These are phyloP conservation scores for Eolophus roseicapilla DNA, from an alignment of 2,113 vertebrate genomes.

Conservation along the genomic window DNA sequence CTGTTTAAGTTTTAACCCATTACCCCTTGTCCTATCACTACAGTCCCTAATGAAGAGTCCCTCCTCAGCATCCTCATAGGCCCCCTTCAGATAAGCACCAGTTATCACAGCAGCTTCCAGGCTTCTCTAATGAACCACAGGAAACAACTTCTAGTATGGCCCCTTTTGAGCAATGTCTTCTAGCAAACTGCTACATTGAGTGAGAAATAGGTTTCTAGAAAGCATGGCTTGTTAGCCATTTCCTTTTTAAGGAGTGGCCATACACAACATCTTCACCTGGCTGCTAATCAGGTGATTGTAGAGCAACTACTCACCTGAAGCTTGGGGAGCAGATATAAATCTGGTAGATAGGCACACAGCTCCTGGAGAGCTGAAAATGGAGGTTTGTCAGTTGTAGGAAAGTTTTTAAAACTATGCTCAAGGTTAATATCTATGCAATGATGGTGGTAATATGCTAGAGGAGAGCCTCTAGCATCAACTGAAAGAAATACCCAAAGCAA, in stretches of 20 bases:
- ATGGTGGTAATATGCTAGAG: background rate
- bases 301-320: background rate
- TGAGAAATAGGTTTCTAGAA: background rate
- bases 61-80: too few species aligned
- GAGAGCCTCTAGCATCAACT: background rate
- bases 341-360: background rate
- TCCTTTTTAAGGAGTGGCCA: background rate
- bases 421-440: background rate
- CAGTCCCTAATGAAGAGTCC: too few species aligned
- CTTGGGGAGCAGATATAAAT: background rate
- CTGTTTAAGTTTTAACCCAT: too few species aligned
- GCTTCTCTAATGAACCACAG: background rate
- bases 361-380: background rate
- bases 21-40: too few species aligned
- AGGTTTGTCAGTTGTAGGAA: background rate
- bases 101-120: background rate
- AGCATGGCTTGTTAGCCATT: background rate
- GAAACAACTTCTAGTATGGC: background rate
- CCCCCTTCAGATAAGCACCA: background rate
- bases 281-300: background rate
- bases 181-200: background rate
- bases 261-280: background rate
- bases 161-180: background rate
- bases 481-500: background rate
- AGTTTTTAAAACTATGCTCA: background rate